These are phyloP conservation scores for Moxostoma hubbsi DNA, from an alignment of 2,797 vertebrate species.

Conservation along the genomic window DNA sequence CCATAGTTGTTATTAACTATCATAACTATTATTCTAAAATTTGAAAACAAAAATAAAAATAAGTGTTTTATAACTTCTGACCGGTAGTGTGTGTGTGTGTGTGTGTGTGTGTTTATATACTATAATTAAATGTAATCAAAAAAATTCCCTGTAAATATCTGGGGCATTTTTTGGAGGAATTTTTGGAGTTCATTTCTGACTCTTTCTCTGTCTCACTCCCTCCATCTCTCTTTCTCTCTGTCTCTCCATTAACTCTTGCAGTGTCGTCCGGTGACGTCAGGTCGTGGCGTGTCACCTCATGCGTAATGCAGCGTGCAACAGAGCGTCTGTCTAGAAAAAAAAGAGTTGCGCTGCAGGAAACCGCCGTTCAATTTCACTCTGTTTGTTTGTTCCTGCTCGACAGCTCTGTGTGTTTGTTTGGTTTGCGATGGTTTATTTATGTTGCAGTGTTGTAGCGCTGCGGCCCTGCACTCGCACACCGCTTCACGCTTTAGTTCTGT, in stretches of 20 bases:
- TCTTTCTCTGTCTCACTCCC: neutral
- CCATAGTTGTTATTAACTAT: no score
- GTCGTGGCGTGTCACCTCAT: neutral
- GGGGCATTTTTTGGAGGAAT: no score
- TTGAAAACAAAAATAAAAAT: no score
- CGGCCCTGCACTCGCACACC: slow-evolving; percentile 56
- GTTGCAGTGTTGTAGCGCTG: slow-evolving; percentile 64
- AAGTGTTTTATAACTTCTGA: no score
- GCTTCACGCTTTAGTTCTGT: slow-evolving; percentile 69
- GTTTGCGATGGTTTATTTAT: slow-evolving; percentile 70
- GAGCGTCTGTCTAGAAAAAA: neutral
- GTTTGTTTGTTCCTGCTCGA: slow-evolving; percentile 69
- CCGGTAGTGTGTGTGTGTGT: no score
- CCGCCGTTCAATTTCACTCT: slow-evolving; percentile 49
- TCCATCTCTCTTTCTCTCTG: neutral
- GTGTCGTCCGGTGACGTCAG: neutral
- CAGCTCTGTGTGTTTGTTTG: slow-evolving; percentile 61
- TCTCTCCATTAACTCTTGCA: neutral
- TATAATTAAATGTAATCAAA: no score
- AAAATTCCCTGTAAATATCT: neutral
- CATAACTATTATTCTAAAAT: no score
- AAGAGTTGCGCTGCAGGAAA: slow-evolving; percentile 48
- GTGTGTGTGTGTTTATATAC: no score
- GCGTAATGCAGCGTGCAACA: neutral
- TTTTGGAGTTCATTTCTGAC: neutral